Conservation (phyloP, 2,888 invertebrate species). For the Eurois occulta region DNA sequence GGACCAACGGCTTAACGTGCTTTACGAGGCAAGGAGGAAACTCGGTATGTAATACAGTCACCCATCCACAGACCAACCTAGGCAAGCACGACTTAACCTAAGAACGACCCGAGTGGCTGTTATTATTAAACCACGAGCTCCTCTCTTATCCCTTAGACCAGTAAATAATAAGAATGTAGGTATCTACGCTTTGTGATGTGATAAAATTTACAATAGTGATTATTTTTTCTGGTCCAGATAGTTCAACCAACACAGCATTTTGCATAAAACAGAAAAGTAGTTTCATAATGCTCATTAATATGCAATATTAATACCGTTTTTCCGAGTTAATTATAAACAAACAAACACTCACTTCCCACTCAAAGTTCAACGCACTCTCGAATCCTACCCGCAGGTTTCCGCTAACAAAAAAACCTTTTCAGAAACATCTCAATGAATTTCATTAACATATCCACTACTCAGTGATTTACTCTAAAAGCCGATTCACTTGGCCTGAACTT, state of each 20-base stretch:
- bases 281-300: background rate
- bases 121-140: too few relatives aligned
- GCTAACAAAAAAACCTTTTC: slow-evolving; percentile 1
- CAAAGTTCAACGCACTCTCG: background rate
- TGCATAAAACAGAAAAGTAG: background rate
- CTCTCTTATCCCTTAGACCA: background rate
- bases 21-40: too few relatives aligned
- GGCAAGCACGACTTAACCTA: too few relatives aligned
- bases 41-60: too few relatives aligned
- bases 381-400: background rate
- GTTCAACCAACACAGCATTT: background rate
- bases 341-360: background rate
- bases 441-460: slow-evolving; percentile 32
- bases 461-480: slow-evolving; percentile 47
- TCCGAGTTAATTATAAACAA: background rate
- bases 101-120: too few relatives aligned
- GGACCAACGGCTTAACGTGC: too few relatives aligned
- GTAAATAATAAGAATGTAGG: background rate
- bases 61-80: too few relatives aligned
- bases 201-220: background rate
- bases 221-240: background rate
- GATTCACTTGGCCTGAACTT: slow-evolving; percentile 32
- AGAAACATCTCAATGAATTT: slow-evolving; percentile 17
- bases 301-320: background rate
- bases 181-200: background rate